A percentile compares a stretch with the other conserved stretches of the same genome.
Evolutionary conservation across 2,888 invertebrate species (phyloP).

Genomic region (Volucella inflata): DNA sequence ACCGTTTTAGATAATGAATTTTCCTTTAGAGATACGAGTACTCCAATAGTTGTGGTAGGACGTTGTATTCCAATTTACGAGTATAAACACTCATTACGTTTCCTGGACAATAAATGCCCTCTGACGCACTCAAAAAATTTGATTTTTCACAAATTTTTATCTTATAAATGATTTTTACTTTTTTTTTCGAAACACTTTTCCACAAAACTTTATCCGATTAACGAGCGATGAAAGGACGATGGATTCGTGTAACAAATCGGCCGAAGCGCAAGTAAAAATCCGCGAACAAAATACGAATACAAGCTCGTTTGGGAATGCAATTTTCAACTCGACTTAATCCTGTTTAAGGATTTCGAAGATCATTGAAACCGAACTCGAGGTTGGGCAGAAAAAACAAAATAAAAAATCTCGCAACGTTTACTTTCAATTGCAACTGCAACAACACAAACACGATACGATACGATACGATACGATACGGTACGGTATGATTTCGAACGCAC

Average conservation of each 20-base stretch:
- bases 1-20: slow-evolving; percentile 7
- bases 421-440: slow-evolving; percentile 52
- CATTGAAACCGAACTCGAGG: slow-evolving; percentile 14
- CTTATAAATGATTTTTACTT: slow-evolving; percentile 23
- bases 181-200: slow-evolving; percentile 16
- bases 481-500: background rate
- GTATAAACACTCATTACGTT: slow-evolving; percentile 8
- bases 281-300: slow-evolving; percentile 28
- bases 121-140: slow-evolving; percentile 43
- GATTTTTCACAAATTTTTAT: slow-evolving; percentile 25
- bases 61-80: slow-evolving; percentile 29
- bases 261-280: slow-evolving; percentile 50
- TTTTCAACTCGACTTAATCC: slow-evolving; percentile 38
- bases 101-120: slow-evolving; percentile 36
- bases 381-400: background rate
- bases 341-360: slow-evolving; percentile 14
- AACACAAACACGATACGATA: background rate
- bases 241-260: slow-evolving; percentile 8
- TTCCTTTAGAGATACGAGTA: slow-evolving; percentile 21
- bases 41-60: slow-evolving; percentile 46
- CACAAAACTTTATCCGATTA: slow-evolving; percentile 52
- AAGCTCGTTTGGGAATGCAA: background rate
- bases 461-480: background rate
- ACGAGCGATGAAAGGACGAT: slow-evolving; percentile 24
- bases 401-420: background rate